Conservation (phyloP, 92 coral and sea anemone genomes). For the Palythoa grandiflora region DNA sequence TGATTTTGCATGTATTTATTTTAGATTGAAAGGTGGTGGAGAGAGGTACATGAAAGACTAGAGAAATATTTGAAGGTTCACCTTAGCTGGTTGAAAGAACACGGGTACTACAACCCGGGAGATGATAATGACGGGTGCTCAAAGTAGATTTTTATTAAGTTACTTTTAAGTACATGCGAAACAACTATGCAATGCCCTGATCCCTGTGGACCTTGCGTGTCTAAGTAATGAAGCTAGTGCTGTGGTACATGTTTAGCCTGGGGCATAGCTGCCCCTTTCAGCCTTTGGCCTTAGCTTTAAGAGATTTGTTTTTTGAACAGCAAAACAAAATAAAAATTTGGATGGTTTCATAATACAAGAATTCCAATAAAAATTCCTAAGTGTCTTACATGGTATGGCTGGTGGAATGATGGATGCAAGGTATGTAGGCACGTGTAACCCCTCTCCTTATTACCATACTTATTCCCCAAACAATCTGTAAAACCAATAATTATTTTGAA, state of each 20-base stretch:
- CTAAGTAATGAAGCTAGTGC: not conserved
- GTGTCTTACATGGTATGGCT: not conserved
- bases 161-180: not conserved
- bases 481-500: not conserved
- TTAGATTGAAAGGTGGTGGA: constrained; percentile 37
- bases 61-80: constrained; percentile 12
- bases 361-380: not conserved
- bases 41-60: not conserved
- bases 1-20: not conserved
- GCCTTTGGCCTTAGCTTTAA: not conserved
- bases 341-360: not conserved
- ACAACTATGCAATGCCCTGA: not conserved
- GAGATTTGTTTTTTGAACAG: not conserved
- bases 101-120: constrained; percentile 34
- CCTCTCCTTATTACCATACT: not conserved
- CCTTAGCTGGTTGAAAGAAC: constrained; percentile 11
- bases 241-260: constrained; percentile 4
- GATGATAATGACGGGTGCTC: constrained; percentile 21
- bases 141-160: not conserved
- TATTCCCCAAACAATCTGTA: not conserved
- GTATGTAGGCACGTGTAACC: not conserved
- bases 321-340: not conserved
- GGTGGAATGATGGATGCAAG: not conserved
- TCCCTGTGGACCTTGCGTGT: not conserved
- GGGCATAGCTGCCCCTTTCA: constrained; percentile 6